Evolutionary conservation across 2,888 invertebrate species (phyloP), one percentile per base, ranked within the genome.

Genomic region (Sinelater perroti): DNA sequence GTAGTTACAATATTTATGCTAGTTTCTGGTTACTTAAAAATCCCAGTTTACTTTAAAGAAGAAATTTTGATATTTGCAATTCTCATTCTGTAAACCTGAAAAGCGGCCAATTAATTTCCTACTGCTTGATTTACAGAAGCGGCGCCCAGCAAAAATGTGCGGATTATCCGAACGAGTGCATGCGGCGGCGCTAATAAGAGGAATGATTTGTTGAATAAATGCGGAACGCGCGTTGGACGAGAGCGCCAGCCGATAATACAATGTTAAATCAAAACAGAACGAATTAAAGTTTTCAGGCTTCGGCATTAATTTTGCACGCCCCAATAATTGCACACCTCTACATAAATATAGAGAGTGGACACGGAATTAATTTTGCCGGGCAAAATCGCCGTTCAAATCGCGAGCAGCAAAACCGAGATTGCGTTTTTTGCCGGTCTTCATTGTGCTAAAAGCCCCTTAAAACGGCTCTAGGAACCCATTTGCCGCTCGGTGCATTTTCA

Each of bases 221-320:
- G 10, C n/a, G 20, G 38, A 38, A 20, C 11, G 38, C 11, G 21
- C 18, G 20, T 38, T 20, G 20, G 21, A 38, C 10, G 10, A 20
- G 7, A 20, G 20, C 11, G 4, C n/a, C 13, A 11, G 8, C 18
- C 21, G 20, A 38, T 35, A 35, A 35, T 38, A 36, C 36, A 38
- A 38, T 20, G 21, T 36, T 20, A 38, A 38, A 38, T 38, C 38
- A 20, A 38, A 38, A 10, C 38, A 38, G 20, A 38, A 38, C 38
- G 20, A 38, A 38, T 38, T 38, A 35, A 8, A 38, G 18, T 38
- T 38, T 38, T 38, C 38, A 38, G 21, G 20, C 20, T 38, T 38
- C 38, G 38, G 10, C 20, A 38, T 38, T 38, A 20, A 38, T 38
- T 38, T 11, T 38, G 13, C 20, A 38, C 38, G 38, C 38, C 20